Base-by-base conservation (phyloP, 2,797 vertebrate species). In the Arvicola amphibius region DNA sequence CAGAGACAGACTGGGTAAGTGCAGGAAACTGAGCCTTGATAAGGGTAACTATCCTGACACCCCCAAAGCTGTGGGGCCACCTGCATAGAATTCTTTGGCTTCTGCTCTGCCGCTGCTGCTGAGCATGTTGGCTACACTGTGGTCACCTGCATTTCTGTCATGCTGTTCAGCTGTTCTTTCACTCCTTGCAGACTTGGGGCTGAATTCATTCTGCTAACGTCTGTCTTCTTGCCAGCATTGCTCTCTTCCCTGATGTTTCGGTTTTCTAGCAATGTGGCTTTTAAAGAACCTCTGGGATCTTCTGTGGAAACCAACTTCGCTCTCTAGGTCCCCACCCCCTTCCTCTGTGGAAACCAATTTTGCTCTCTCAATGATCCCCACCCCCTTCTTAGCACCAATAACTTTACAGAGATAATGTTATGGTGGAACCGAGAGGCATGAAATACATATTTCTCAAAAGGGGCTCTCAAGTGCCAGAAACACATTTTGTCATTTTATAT, bases 161-260 rank as follows among this genome's bases (percentile, higher is more conserved):
- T 48, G 40, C 51, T 29, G 13, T n/a, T 61, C 14, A 59, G 6
- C 29, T 59, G 37, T n/a, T 10, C 1, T 78, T 73, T 65, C 61
- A 1, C 27, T 10, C 61, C 46, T 65, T 48, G 13, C 43, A 85
- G 63, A 16, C 63, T n/a, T 19, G 27, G 29, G 34, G 9, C 40
- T 65, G 29, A 53, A 11, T 4, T 21, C 32, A 40, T 56, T 34
- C 53, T 84, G 34, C 56, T 65, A 29, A 51, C 1, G 5, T 37
- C 40, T 34, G 40, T 65, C 37, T 10, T 91, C n/a, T n/a, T 6
- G 21, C 0, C 0, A 5, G 0, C 8, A 5, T 1, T 13, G 11
- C 3, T 27, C 43, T 48, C 29, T 13, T 7, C 19, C 2, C 19
- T 19, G 46, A 59, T 7, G 16, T 48, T 6, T 56, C 46, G n/a